Evolutionary conservation across 2,797 vertebrate genomes (phyloP).

Genomic region (Scarus forsteni): DNA sequence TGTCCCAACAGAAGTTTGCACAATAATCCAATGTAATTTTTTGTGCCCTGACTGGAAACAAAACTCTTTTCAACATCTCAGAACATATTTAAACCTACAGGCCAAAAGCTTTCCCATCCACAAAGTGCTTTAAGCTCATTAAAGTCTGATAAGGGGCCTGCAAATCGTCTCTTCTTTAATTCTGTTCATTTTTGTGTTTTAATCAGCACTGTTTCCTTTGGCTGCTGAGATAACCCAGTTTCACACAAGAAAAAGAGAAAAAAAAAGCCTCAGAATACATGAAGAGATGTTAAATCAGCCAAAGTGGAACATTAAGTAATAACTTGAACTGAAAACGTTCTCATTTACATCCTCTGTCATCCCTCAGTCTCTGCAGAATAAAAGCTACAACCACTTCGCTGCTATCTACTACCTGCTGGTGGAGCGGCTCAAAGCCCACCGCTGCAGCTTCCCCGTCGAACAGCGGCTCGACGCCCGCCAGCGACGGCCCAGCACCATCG

Average conservation of each 20-base stretch:
- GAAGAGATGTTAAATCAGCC: conserved; percentile 26
- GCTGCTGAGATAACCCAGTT: conserved; percentile 28
- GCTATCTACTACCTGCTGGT: conserved; percentile 98
- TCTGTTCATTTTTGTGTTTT: background rate
- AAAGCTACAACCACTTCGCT: conserved; percentile 99
- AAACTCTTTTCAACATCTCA: background rate
- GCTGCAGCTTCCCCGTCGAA: conserved; percentile 98
- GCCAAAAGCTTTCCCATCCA: background rate
- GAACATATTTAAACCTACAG: background rate
- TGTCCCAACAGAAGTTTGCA: background rate
- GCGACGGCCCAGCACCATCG: conserved; percentile 94
- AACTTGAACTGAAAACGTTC: conserved; percentile 7
- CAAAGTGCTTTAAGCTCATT: background rate
- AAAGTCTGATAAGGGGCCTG: background rate
- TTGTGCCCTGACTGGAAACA: background rate
- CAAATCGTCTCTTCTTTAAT: conserved; percentile 1
- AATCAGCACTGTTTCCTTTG: conserved; percentile 5
- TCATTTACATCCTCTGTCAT: conserved; percentile 30
- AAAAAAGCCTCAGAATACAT: conserved; percentile 29
- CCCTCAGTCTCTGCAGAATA: conserved; percentile 95
- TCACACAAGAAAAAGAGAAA: conserved; percentile 23
- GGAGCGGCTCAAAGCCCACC: conserved; percentile 96
- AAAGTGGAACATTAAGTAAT: conserved; percentile 10
- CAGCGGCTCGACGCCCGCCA: conserved; percentile 94
- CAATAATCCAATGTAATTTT: background rate